Evolutionary conservation across 1,140 invertebrate species (phyloP).

Genomic region (Antheraea mylitta): DNA sequence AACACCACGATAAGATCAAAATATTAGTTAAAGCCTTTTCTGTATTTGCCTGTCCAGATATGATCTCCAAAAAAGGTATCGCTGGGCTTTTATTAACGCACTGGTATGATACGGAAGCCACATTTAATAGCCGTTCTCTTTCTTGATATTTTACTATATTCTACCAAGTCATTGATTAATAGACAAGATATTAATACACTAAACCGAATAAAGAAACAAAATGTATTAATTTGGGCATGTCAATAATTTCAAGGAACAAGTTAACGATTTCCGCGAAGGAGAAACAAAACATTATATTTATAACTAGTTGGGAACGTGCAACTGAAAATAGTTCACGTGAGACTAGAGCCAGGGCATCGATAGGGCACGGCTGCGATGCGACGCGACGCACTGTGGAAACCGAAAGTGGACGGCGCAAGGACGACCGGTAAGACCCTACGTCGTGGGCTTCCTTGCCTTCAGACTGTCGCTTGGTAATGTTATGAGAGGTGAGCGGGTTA

Average conservation of each 20-base stretch:
- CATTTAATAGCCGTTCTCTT: too few species aligned
- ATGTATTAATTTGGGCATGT: background rate
- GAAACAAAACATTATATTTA: background rate
- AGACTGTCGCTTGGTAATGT: constrained; percentile 9
- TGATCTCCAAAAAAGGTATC: too few species aligned
- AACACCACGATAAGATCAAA: too few species aligned
- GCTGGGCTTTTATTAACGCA: too few species aligned
- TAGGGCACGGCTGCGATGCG: constrained; percentile 25
- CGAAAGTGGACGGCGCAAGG: constrained; percentile 52
- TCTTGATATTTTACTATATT: too few species aligned
- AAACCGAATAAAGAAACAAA: too few species aligned
- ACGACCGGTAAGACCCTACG: constrained; percentile 34
- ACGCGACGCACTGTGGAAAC: constrained; percentile 33
- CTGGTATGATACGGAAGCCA: too few species aligned
- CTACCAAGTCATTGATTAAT: too few species aligned
- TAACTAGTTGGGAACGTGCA: background rate
- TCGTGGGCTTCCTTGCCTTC: constrained; percentile 25
- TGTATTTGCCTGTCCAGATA: too few species aligned
- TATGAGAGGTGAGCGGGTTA: background rate
- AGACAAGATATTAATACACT: too few species aligned
- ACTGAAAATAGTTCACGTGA: constrained; percentile 2
- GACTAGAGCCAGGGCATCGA: constrained; percentile 17
- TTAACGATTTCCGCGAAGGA: background rate
- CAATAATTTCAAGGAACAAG: background rate
- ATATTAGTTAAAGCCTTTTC: too few species aligned